These are phyloP conservation scores for Perizoma affinitatum DNA, from an alignment of 2,888 invertebrate genomes.

Conservation along the genomic window DNA sequence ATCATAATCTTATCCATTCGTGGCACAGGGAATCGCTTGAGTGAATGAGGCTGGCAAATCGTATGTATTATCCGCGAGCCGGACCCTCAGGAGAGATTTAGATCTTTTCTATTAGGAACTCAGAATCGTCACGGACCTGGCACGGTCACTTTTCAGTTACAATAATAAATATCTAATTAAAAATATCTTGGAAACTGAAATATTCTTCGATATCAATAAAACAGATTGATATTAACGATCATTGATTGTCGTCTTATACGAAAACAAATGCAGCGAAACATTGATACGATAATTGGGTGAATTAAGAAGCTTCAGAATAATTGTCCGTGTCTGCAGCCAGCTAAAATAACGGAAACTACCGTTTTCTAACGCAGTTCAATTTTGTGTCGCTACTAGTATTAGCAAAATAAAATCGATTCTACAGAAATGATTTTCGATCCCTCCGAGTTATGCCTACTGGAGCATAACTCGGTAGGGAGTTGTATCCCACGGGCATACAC, in stretches of 20 bases:
- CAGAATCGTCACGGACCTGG: constrained; percentile 9
- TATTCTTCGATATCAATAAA: neutral
- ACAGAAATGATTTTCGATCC: constrained; percentile 14
- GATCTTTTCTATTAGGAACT: constrained; percentile 28
- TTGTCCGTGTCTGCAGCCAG: neutral
- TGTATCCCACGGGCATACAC: no score
- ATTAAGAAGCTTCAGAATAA: neutral
- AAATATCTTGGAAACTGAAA: no score
- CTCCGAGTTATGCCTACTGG: no score
- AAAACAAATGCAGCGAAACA: neutral
- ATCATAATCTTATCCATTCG: constrained; percentile 13
- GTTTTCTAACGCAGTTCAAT: neutral
- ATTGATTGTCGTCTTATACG: neutral
- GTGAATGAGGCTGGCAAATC: constrained; percentile 34
- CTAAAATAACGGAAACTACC: constrained; percentile 5
- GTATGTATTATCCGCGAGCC: constrained; percentile 30
- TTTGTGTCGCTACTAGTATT: constrained; percentile 4
- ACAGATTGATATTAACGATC: no score
- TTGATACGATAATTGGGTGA: neutral
- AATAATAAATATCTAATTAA: neutral
- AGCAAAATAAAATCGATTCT: neutral
- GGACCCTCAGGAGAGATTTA: constrained; percentile 26
- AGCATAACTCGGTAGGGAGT: no score
- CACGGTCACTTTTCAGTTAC: constrained; percentile 1
- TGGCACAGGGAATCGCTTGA: constrained; percentile 35